Evolutionary conservation across 2,797 vertebrate genomes (phyloP).

Genomic region (Gephyroberyx darwinii): DNA sequence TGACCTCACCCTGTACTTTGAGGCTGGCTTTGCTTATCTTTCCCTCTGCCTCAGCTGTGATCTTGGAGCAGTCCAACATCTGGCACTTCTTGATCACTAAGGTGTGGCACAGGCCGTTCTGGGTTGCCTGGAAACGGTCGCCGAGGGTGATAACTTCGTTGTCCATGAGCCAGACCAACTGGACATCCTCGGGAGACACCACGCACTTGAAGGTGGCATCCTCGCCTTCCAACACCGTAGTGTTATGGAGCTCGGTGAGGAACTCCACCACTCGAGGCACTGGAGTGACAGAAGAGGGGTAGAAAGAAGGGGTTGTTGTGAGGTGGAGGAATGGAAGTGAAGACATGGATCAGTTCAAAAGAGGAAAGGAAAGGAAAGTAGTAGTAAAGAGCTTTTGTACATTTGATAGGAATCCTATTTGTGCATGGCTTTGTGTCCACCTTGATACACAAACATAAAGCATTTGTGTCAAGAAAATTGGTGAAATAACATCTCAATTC

Average conservation of each 20-base stretch:
- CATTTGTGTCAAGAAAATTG: too few species aligned
- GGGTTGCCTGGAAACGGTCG: constrained; percentile 76
- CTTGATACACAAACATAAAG: background rate
- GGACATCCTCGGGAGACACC: constrained; percentile 86
- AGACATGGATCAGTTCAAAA: background rate
- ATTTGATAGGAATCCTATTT: background rate
- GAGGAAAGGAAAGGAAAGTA: background rate
- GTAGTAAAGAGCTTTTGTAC: too few species aligned
- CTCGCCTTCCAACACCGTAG: constrained; percentile 86
- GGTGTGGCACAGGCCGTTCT: constrained; percentile 85
- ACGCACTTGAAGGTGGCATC: constrained; percentile 86
- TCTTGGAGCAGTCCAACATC: constrained; percentile 81
- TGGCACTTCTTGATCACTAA: constrained; percentile 85
- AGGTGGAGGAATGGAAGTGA: too few species aligned
- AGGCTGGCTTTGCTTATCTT: constrained; percentile 85
- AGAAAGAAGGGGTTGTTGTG: background rate
- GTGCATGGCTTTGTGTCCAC: too few species aligned
- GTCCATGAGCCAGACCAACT: constrained; percentile 87
- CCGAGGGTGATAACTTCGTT: constrained; percentile 72
- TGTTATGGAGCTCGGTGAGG: constrained; percentile 88
- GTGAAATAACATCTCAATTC: too few species aligned
- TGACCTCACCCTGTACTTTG: constrained; percentile 81
- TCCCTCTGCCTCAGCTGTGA: constrained; percentile 87
- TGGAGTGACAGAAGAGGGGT: constrained; percentile 42
- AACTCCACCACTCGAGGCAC: constrained; percentile 91